These are phyloP conservation scores for Ditylenchus dipsaci DNA, from an alignment of 1,140 invertebrate genomes.

Conservation along the genomic window DNA sequence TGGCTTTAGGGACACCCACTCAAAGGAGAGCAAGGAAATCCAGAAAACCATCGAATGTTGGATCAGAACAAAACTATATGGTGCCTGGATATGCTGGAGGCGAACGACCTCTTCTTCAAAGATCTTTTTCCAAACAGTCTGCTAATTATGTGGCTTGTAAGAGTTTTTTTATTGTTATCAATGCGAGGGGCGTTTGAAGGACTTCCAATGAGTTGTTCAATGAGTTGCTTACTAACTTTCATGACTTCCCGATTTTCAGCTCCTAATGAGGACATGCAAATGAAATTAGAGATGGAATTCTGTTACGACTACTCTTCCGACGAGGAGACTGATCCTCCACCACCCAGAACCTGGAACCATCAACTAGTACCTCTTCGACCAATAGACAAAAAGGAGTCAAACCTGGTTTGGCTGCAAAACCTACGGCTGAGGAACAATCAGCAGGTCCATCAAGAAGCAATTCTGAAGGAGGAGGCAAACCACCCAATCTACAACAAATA, in stretches of 20 bases:
- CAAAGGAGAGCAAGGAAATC: conserved; percentile 14
- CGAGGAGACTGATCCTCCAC: not conserved
- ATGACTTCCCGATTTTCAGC: not conserved
- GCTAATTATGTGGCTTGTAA: conserved; percentile 12
- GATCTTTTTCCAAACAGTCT: not conserved
- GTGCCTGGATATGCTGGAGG: not conserved
- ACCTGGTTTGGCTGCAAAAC: not conserved
- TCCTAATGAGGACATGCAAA: not conserved
- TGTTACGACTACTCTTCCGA: not conserved
- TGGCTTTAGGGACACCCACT: conserved; percentile 6
- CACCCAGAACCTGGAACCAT: not conserved
- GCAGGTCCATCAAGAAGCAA: not conserved
- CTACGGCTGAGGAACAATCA: not conserved
- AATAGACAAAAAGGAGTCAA: not conserved
- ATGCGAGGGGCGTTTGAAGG: not conserved
- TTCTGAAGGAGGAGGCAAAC: not conserved
- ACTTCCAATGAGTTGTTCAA: too few relatives aligned
- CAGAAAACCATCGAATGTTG: conserved; percentile 16
- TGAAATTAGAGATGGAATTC: not conserved
- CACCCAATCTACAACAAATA: not conserved
- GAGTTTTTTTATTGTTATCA: not conserved
- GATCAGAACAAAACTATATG: conserved; percentile 6
- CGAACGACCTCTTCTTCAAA: not conserved
- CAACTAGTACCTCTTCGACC: not conserved
- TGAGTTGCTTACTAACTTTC: too few relatives aligned